Conservation (phyloP, 2,888 invertebrate species). For the Cryptocephalus moraei region DNA sequence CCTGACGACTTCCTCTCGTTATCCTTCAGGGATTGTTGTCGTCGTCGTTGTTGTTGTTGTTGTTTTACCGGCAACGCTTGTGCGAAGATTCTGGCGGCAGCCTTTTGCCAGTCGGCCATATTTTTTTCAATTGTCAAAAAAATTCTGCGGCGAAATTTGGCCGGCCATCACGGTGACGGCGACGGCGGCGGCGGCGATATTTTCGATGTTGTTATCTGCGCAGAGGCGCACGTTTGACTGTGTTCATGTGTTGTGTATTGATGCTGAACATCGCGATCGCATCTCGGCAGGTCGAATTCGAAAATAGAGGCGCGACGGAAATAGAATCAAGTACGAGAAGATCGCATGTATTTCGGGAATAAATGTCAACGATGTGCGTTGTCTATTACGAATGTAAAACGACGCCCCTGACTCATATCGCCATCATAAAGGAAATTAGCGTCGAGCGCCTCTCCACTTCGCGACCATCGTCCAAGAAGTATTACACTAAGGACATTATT, state of each 20-base stretch:
- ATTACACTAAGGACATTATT: too few species aligned
- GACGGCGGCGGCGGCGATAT: slow-evolving; percentile 10
- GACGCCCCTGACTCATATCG: too few species aligned
- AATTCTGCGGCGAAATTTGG: slow-evolving; percentile 7
- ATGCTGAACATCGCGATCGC: slow-evolving; percentile 9
- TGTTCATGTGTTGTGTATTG: slow-evolving; percentile 3
- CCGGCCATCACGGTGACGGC: slow-evolving; percentile 3
- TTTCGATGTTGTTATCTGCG: slow-evolving; percentile 5
- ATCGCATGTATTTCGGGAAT: too few species aligned
- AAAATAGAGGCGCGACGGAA: slow-evolving; percentile 9
- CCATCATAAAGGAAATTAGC: too few species aligned
- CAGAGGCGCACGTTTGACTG: slow-evolving; percentile 8
- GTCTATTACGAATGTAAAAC: too few species aligned
- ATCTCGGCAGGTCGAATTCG: slow-evolving; percentile 10
- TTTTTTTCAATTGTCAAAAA: not conserved
- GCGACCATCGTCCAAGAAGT: too few species aligned
- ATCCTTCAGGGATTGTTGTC: too few species aligned
- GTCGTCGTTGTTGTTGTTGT: too few species aligned
- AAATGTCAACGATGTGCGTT: too few species aligned
- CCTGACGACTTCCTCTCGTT: too few species aligned
- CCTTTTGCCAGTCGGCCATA: slow-evolving; percentile 38
- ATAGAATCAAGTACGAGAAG: slow-evolving; percentile 6
- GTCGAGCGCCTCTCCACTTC: too few species aligned
- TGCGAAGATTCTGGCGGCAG: slow-evolving; percentile 43
- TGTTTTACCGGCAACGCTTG: slow-evolving; percentile 23